Evolutionary conservation across 30 jellyfish, hydroid and myxozoan species (phyloP).

Genomic region (Chironex yamaguchii): DNA sequence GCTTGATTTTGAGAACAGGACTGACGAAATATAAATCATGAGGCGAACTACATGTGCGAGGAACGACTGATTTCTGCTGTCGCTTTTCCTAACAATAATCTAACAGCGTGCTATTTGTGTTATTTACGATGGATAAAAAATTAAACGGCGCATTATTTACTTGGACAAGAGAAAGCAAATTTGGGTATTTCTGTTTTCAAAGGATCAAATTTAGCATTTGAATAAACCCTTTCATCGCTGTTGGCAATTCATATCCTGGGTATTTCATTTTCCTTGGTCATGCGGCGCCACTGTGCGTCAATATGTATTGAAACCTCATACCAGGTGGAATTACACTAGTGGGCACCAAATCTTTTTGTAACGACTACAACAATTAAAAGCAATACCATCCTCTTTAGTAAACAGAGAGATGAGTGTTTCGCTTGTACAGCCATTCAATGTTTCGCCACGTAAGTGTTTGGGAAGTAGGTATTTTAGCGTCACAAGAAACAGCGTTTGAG

Average conservation of each 20-base stretch:
- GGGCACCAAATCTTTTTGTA: neutral
- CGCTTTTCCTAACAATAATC: neutral
- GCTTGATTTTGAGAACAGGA: too few relatives aligned
- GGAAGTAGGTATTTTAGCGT: too few relatives aligned
- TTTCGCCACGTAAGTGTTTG: too few relatives aligned
- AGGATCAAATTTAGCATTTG: neutral
- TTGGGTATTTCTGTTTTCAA: neutral
- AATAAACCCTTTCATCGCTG: neutral
- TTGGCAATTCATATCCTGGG: neutral
- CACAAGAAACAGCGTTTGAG: too few relatives aligned
- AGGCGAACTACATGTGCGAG: neutral
- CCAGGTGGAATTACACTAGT: neutral
- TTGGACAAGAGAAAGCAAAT: neutral
- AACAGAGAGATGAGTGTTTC: too few relatives aligned
- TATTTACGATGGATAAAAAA: neutral
- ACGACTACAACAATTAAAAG: too few relatives aligned
- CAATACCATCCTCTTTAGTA: too few relatives aligned
- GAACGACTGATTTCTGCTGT: neutral
- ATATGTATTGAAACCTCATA: neutral
- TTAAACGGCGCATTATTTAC: neutral
- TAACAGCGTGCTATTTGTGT: neutral
- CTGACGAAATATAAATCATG: too few relatives aligned
- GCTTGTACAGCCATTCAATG: too few relatives aligned
- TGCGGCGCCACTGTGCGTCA: neutral
- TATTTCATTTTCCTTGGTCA: neutral